Conservation (phyloP, 1,140 invertebrate species). For the Orchestia grillus region DNA sequence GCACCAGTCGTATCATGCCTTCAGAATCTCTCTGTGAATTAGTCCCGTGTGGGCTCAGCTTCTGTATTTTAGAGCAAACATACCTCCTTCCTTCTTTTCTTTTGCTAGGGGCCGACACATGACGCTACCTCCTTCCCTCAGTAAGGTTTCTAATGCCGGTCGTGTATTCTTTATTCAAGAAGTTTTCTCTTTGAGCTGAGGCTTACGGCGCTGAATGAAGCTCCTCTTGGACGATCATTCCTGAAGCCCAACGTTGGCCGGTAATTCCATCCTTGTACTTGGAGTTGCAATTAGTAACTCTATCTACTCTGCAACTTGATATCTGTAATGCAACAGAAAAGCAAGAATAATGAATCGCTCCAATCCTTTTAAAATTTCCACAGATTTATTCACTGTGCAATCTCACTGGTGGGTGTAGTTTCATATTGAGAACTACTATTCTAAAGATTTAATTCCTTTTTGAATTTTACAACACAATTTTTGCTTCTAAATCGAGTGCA, state of each 20-base stretch:
- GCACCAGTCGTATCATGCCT: not conserved
- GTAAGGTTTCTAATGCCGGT: not conserved
- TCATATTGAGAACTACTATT: too few species aligned
- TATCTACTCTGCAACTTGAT: not conserved
- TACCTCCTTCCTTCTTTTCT: not conserved
- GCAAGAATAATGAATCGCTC: too few species aligned
- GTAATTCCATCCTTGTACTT: not conserved
- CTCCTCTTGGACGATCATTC: not conserved
- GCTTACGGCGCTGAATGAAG: not conserved
- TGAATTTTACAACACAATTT: too few species aligned
- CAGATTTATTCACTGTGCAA: too few species aligned
- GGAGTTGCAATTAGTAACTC: not conserved
- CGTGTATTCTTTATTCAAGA: not conserved
- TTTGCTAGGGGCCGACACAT: not conserved
- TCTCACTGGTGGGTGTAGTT: too few species aligned
- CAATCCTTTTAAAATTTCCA: too few species aligned
- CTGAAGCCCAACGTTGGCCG: not conserved
- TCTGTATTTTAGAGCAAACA: not conserved
- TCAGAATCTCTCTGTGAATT: not conserved
- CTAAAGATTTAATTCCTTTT: too few species aligned
- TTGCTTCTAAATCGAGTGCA: too few species aligned
- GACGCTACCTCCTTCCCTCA: not conserved
- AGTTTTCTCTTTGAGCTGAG: not conserved
- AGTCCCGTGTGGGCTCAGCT: not conserved
- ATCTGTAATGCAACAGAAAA: too few species aligned